Evolutionary conservation across 2,888 invertebrate species (phyloP), one percentile per base, ranked within the genome.

Genomic region (Galerucella pusilla): DNA sequence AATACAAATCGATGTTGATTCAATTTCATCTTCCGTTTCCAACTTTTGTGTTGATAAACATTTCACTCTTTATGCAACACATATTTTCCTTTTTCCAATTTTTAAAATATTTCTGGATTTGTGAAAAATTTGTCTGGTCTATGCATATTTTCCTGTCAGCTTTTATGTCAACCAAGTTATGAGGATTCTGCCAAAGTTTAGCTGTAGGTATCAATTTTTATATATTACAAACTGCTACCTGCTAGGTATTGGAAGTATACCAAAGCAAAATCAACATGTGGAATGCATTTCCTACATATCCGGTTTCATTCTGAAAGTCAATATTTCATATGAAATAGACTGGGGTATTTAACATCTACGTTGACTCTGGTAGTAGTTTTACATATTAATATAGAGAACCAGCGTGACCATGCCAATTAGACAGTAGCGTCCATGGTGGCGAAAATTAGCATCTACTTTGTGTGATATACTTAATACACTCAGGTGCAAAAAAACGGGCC

Each of bases 251-350:
- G 72, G 67, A 72, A 72, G 3, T 59, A 35, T 67, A 61, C 67
- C 72, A 67, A 10, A 35, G 66, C n/a, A 28, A 52, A 14, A 49
- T 45, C 59, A 45, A 59, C 71, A 71, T 65, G 66, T 72, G 72
- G 57, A 67, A 72, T 61, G 66, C 67, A 67, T 67, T 67, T 66
- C 52, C 42, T 59, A 20, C 42, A 63, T 63, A 35, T 63, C 28
- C 35, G n/a, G 42, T 35, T 63, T 63, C 35, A 14, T 63, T 7
- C 42, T 63, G 28, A 16, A n/a, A 10, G 42, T 35, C 35, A n/a
- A 63, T 63, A 63, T 63, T 63, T 63, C 63, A 63, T 42, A n/a
- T n/a, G 14, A 2, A 63, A 14, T 42, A 42, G n/a, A 42, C 14
- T 35, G 35, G 7, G n/a, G 63, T 25, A 28, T 52, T 52, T 52